A percentile compares a stretch with the other conserved stretches of the same genome.
Conservation (phyloP, 2,797 vertebrate species). For the Otus scops region DNA sequence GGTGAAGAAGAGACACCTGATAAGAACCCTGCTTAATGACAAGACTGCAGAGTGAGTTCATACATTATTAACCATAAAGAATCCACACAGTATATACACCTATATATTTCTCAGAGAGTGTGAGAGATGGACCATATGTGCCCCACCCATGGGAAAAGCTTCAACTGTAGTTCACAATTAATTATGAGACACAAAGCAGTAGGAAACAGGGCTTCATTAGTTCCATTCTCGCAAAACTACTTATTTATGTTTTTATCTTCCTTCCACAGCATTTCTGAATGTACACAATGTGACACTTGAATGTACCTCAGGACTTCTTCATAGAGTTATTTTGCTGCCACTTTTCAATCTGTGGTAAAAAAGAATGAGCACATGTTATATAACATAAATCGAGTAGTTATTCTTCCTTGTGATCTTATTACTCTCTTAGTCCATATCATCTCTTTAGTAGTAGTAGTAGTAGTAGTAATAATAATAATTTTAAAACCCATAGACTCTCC, state of each 20-base stretch:
- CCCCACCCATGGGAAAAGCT: slow-evolving; percentile 35
- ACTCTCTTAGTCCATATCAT: not conserved
- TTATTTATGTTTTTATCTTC: slow-evolving; percentile 19
- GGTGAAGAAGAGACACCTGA: not conserved
- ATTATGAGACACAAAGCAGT: slow-evolving; percentile 33
- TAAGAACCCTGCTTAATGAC: not conserved
- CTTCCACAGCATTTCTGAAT: not conserved
- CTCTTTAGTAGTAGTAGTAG: not conserved
- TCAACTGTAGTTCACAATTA: slow-evolving; percentile 41
- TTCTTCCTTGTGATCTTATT: not conserved
- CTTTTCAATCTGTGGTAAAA: not conserved
- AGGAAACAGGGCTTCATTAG: slow-evolving; percentile 10
- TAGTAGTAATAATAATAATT: not conserved
- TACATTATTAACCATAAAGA: slow-evolving; percentile 50
- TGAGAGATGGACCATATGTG: slow-evolving; percentile 53
- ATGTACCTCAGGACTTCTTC: not conserved
- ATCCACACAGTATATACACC: not conserved
- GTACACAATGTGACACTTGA: not conserved
- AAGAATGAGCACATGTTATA: not conserved
- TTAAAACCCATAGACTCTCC: not conserved
- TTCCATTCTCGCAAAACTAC: slow-evolving; percentile 12
- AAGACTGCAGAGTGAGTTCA: slow-evolving; percentile 13
- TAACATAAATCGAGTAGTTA: not conserved
- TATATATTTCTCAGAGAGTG: slow-evolving; percentile 13
- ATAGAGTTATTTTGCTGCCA: not conserved